Conservation (phyloP, 64 coral and sea anemone species). For the Cladopsammia gracilis region DNA sequence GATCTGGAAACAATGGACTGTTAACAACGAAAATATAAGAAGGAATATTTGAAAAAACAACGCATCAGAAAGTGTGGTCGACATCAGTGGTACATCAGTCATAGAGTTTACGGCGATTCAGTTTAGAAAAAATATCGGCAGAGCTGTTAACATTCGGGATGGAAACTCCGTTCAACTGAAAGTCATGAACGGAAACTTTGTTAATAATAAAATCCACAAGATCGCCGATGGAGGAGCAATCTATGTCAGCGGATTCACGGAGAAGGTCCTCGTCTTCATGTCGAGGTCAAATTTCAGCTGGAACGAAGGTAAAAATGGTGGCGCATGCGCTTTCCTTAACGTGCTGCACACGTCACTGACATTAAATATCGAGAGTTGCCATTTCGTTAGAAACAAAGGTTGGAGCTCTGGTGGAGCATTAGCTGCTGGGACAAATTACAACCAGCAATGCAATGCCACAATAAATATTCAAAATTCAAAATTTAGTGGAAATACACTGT, state of each 20-base stretch:
- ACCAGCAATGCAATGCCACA: background rate
- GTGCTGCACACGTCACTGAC: background rate
- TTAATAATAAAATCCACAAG: background rate
- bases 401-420: background rate
- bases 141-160: background rate
- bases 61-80: background rate
- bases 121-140: background rate
- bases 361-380: slow-evolving; percentile 5
- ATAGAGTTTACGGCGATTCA: background rate
- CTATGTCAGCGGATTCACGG: background rate
- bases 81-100: background rate
- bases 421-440: background rate
- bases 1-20: background rate
- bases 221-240: background rate
- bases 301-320: background rate
- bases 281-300: slow-evolving; percentile 8
- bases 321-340: slow-evolving; percentile 19
- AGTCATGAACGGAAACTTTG: background rate
- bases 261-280: background rate
- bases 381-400: background rate
- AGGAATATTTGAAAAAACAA: background rate
- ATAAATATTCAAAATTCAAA: slow-evolving; percentile 1
- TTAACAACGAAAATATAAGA: background rate
- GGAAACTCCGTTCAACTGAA: background rate
- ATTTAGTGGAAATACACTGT: background rate